Percentiles rank a stretch among this genome's conserved stretches.
Evolutionary conservation across 2,113 vertebrate species (phyloP).

Genomic region (Prunella himalayana): DNA sequence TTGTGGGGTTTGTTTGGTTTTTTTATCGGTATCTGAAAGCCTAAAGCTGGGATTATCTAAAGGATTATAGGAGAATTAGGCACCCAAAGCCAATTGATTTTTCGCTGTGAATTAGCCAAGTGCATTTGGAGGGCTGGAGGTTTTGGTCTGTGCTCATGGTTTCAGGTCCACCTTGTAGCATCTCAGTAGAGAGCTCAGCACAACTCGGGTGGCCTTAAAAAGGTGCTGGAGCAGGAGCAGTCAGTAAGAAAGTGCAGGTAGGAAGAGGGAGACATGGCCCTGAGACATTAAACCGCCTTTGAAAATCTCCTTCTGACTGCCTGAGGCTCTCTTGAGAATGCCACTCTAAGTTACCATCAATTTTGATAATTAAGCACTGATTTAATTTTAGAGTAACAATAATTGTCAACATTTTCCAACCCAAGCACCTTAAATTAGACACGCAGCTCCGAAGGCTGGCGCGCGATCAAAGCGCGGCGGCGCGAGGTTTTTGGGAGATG

Average conservation of each 20-base stretch:
- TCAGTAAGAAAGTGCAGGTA: not conserved
- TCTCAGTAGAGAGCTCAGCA: not conserved
- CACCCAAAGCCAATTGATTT: constrained; percentile 48
- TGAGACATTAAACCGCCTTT: constrained; percentile 25
- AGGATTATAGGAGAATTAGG: constrained; percentile 53
- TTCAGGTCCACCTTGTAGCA: not conserved
- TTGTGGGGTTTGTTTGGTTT: not conserved
- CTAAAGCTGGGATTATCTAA: constrained; percentile 46
- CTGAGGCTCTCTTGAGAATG: constrained; percentile 18
- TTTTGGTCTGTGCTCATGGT: not conserved
- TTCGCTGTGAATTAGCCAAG: constrained; percentile 22
- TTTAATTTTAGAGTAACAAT: constrained; percentile 63
- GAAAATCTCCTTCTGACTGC: constrained; percentile 26
- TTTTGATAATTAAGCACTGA: constrained; percentile 51
- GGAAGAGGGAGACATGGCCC: not conserved
- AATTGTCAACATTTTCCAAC: constrained; percentile 60
- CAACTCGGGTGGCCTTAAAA: not conserved
- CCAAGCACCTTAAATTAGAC: constrained; percentile 48
- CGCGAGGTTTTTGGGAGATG: not conserved
- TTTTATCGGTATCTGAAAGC: not conserved
- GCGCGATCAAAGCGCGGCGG: not conserved
- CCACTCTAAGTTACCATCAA: constrained; percentile 52
- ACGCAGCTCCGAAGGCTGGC: not conserved
- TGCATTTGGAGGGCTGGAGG: not conserved
- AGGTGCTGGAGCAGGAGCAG: not conserved